Base-by-base conservation (phyloP, 1,140 invertebrate genomes). In the Nomia melanderi region DNA sequence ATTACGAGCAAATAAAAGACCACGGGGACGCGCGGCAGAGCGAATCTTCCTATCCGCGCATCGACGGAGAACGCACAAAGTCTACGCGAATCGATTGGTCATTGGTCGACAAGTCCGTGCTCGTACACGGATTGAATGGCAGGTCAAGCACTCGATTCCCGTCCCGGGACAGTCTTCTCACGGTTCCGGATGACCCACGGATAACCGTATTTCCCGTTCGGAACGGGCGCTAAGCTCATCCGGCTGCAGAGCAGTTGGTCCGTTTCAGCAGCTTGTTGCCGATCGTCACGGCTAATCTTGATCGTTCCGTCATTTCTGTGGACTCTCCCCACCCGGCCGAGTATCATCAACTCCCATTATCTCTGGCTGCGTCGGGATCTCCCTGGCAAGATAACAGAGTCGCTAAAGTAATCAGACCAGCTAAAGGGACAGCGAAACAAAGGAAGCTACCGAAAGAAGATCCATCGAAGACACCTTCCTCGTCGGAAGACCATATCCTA, bases 51-150 rank as follows among this genome's bases (percentile, higher is more conserved):
- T 76, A 69, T 54, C 17, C 33, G 33, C 33, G 54, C 53, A 20
- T 29, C n/a, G 1, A 59, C 14, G 41, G 14, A 53, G 77, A 27
- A 82, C 78, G 73, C 74, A 44, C 11, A 2, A 36, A 14, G 41
- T 14, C 20, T 7, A 7, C 7, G 47, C 20, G 79, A 69, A 44
- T 67, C 73, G 64, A 82, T 77, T 79, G 81, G 82, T 41, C 65
- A 67, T 56, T 67, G 82, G 74, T 81, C 83, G 73, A 59, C 31
- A 77, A 63, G 64, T 77, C 57, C 64, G 31, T 39, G 71, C 47
- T 56, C 29, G 50, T 60, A 70, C 70, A 69, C 56, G 57, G 73
- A 62, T 72, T 63, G 75, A 73, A 73, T 72, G 64, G 69, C 54
- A 66, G 53, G 65, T 53, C 71, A 77, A 70, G 44, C 41, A 57